Evolutionary conservation across 2,113 vertebrate species (phyloP).

Genomic region (Nymphicus hollandicus): DNA sequence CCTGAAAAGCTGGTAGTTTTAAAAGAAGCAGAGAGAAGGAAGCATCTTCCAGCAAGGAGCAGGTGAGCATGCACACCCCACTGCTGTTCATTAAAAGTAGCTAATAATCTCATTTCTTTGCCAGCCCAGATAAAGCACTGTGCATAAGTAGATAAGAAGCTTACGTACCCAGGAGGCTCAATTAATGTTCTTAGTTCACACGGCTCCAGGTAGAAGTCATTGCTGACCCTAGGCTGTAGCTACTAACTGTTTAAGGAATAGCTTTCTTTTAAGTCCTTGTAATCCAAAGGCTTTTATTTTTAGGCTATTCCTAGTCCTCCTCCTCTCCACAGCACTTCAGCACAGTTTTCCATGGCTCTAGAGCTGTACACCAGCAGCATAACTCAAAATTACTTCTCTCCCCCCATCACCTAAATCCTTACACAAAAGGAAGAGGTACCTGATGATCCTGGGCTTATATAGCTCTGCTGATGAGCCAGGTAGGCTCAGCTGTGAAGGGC

Average conservation of each 20-base stretch:
- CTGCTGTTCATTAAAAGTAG: slow-evolving; percentile 51
- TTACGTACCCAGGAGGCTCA: slow-evolving; percentile 59
- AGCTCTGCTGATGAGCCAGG: background rate
- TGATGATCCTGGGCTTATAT: rapidly evolving
- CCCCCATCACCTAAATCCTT: background rate
- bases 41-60: background rate
- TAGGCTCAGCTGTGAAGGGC: background rate
- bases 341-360: background rate
- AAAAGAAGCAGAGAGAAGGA: background rate
- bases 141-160: slow-evolving; percentile 60
- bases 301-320: background rate
- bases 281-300: slow-evolving; percentile 20
- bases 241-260: slow-evolving; percentile 9
- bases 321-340: background rate
- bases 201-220: background rate
- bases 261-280: background rate
- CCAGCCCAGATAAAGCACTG: background rate
- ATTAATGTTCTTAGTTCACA: slow-evolving; percentile 50
- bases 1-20: background rate
- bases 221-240: slow-evolving; percentile 33
- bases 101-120: slow-evolving; percentile 27
- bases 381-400: background rate
- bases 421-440: background rate
- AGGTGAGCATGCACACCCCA: background rate
- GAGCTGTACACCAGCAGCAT: background rate